phyloP scores from a whole-genome alignment of 2,113 vertebrate genomes.

The Erinaceus europaeus region DNA sequence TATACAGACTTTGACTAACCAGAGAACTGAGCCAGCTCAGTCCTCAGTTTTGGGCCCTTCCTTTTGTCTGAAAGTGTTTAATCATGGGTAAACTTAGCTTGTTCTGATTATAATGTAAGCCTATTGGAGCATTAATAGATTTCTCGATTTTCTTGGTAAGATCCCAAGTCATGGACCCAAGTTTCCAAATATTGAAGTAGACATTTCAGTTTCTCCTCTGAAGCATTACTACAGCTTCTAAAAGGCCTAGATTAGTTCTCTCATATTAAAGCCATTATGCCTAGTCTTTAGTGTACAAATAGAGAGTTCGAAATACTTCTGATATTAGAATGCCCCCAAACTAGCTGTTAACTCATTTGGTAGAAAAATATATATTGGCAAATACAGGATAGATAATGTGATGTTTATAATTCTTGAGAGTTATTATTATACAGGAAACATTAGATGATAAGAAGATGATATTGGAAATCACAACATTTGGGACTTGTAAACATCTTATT shows the following conservation, averaged over 20 bases:
- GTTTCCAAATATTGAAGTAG: background rate
- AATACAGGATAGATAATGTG: background rate
- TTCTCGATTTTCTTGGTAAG: constrained; percentile 15
- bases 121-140: background rate
- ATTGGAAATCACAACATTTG: background rate
- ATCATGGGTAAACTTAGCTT: background rate
- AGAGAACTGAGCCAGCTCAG: background rate
- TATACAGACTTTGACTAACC: background rate
- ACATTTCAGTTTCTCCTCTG: background rate
- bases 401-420: background rate
- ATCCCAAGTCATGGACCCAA: background rate
- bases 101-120: constrained; percentile 14
- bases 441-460: background rate
- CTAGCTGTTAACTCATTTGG: background rate
- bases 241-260: constrained; percentile 4
- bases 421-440: background rate
- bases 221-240: background rate
- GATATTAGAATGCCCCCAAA: background rate
- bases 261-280: background rate
- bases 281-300: background rate
- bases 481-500: background rate
- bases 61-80: background rate
- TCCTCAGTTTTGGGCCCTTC: background rate
- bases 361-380: background rate
- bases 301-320: background rate